Conservation (phyloP, 2,113 vertebrate genomes). For the Orcinus orca region DNA sequence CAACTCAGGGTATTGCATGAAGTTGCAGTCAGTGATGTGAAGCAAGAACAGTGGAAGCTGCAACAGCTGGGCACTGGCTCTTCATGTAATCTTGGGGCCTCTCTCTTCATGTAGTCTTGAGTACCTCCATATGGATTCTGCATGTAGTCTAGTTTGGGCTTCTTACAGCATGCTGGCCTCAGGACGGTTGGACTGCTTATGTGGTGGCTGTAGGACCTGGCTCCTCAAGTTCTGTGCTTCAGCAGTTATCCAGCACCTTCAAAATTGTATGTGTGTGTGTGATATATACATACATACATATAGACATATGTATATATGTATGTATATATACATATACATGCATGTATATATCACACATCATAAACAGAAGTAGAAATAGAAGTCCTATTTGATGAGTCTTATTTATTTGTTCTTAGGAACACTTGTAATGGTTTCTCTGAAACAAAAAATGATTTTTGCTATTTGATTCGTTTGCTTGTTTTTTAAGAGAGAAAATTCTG, state of each 20-base stretch:
- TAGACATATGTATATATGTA: neutral
- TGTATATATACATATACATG: neutral
- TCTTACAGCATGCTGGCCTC: neutral
- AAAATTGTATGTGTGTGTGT: neutral
- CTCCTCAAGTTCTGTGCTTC: neutral
- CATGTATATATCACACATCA: neutral
- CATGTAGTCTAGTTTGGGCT: neutral
- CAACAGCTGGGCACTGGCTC: neutral
- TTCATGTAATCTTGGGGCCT: neutral
- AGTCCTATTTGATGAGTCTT: neutral
- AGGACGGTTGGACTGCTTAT: neutral
- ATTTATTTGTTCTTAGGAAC: neutral
- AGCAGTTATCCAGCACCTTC: neutral
- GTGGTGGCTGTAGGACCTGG: neutral
- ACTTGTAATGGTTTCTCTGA: neutral
- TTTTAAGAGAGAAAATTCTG: constrained; percentile 42
- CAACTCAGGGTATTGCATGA: neutral
- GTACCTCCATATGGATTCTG: neutral
- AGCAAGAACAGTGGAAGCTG: neutral
- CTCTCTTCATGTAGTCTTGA: neutral
- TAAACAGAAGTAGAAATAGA: neutral
- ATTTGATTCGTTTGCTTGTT: neutral
- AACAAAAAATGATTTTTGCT: neutral
- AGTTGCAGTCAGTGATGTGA: neutral
- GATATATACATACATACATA: neutral